These are phyloP conservation scores for Pristionchus entomophagus DNA, from an alignment of 2,888 invertebrate genomes.

Conservation along the genomic window DNA sequence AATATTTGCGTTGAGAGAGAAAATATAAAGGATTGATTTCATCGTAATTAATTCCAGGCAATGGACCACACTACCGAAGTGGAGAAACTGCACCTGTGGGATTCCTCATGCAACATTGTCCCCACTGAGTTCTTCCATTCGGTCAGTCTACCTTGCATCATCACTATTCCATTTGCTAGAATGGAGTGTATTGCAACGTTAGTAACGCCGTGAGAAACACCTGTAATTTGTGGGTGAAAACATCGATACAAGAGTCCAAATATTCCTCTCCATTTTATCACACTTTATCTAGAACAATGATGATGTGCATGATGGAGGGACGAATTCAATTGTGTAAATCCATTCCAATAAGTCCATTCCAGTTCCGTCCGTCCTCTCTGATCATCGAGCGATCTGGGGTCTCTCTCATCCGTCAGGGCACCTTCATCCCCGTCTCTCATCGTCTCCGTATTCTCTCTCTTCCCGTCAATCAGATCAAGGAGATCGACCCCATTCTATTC, in stretches of 20 bases:
- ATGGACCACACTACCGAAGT: conserved; percentile 54
- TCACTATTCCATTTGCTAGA: no score
- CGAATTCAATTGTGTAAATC: background rate
- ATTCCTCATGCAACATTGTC: conserved; percentile 63
- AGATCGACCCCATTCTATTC: conserved; percentile 61
- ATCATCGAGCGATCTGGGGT: conserved; percentile 62
- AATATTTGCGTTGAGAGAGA: no score
- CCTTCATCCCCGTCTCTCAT: conserved; percentile 57
- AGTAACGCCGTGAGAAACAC: background rate
- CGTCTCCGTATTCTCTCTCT: conserved; percentile 60
- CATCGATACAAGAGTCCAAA: no score
- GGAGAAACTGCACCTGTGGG: conserved; percentile 65
- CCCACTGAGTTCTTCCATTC: conserved; percentile 68
- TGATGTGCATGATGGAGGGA: background rate
- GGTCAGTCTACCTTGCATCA: conserved; percentile 55
- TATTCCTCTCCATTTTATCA: no score
- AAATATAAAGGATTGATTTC: no score
- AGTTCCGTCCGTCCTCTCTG: conserved; percentile 60
- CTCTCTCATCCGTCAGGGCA: conserved; percentile 59
- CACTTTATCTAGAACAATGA: no score
- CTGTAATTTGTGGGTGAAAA: background rate
- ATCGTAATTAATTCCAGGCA: no score
- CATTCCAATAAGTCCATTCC: conserved; percentile 18
- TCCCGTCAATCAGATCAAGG: conserved; percentile 67
- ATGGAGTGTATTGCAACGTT: no score